These are phyloP conservation scores for Heliconius hermathena DNA, from an alignment of 1,140 invertebrate species.

Conservation along the genomic window DNA sequence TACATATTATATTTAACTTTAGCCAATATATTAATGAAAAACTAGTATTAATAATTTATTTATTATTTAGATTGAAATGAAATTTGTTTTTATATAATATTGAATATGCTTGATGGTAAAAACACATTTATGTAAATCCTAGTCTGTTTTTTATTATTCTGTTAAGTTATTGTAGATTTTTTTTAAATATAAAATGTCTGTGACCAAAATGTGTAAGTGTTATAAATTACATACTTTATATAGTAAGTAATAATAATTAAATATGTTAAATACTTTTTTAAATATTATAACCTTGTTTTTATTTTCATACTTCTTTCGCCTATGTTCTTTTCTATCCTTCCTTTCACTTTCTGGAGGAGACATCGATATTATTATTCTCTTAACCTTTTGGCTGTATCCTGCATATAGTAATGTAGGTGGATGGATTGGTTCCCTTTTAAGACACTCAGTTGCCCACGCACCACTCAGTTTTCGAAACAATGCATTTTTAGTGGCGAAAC, in stretches of 20 bases:
- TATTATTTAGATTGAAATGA: not conserved
- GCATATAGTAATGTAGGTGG: no score
- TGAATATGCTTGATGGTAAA: not conserved
- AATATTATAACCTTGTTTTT: not conserved
- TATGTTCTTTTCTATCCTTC: not conserved
- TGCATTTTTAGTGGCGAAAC: not conserved
- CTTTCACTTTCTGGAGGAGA: not conserved
- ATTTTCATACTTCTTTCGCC: not conserved
- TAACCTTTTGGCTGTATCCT: no score
- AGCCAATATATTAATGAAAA: no score
- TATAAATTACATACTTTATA: conserved; percentile 10
- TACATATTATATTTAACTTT: no score
- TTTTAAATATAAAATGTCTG: not conserved
- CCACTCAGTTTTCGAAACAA: not conserved
- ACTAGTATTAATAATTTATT: not conserved
- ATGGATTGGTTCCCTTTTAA: not conserved
- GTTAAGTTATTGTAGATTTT: not conserved
- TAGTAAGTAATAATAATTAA: not conserved
- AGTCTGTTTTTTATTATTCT: conserved; percentile 6
- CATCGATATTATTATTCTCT: no score
- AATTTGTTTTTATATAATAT: not conserved
- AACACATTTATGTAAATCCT: not conserved
- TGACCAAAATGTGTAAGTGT: conserved; percentile 5
- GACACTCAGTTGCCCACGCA: not conserved
- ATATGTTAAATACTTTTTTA: conserved; percentile 13